phyloP scores from a whole-genome alignment of 2,797 vertebrate species.

The Cottoperca gobio region DNA sequence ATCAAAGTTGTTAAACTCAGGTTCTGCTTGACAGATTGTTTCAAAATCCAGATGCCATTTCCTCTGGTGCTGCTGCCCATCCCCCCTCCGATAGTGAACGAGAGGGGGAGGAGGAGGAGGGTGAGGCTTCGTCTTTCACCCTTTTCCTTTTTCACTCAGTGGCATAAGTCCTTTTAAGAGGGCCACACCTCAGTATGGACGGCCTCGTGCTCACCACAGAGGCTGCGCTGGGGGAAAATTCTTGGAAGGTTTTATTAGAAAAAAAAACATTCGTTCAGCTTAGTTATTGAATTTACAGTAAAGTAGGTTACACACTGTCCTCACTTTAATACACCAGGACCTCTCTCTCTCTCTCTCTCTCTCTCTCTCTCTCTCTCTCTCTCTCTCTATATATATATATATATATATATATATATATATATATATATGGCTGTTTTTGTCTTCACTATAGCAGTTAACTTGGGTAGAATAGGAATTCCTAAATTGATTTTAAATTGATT shows the following conservation, averaged over 20 bases:
- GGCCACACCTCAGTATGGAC: constrained; percentile 46
- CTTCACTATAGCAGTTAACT: neutral
- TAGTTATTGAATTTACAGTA: constrained; percentile 25
- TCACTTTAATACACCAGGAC: no score
- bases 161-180: constrained; percentile 42
- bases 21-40: constrained; percentile 41
- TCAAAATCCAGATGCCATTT: constrained; percentile 47
- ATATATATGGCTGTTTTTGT: neutral
- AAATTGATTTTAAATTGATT: neutral
- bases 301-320: neutral
- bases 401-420: neutral
- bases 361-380: no score
- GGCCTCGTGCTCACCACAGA: constrained; percentile 39
- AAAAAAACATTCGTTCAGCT: neutral
- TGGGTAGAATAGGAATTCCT: neutral
- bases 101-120: constrained; percentile 11
- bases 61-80: constrained; percentile 21
- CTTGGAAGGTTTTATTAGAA: constrained; percentile 14
- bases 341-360: no score
- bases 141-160: constrained; percentile 43
- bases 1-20: constrained; percentile 46
- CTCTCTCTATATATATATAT: no score
- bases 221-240: constrained; percentile 21
- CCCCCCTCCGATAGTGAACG: constrained; percentile 6
- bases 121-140: constrained; percentile 52